phyloP scores from a whole-genome alignment of 2,113 vertebrate genomes.

The Cebidichthys violaceus region DNA sequence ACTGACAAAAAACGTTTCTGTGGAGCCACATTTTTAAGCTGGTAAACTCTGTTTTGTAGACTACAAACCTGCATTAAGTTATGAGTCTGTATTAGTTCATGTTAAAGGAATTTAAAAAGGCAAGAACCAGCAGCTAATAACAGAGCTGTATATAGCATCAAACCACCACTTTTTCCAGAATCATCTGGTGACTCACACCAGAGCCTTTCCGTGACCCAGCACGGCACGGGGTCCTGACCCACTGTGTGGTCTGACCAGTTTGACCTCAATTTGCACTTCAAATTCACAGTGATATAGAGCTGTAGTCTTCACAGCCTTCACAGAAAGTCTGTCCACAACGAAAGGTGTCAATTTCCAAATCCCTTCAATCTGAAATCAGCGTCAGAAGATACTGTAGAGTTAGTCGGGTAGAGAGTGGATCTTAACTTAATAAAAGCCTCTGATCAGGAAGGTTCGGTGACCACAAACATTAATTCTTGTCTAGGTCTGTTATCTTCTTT shows the following conservation, averaged over 20 bases:
- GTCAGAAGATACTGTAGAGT: not conserved
- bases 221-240: constrained; percentile 27
- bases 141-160: not conserved
- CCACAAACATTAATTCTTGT: not conserved
- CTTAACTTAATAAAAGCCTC: not conserved
- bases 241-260: constrained; percentile 31
- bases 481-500: not conserved
- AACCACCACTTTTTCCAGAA: not conserved
- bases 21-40: constrained; percentile 21
- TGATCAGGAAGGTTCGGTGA: not conserved
- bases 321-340: constrained; percentile 9
- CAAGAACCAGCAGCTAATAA: not conserved
- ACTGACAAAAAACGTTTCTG: constrained; percentile 22
- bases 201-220: constrained; percentile 49
- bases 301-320: not conserved
- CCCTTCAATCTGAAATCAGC: not conserved
- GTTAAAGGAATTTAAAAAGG: constrained; percentile 25
- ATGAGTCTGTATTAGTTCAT: constrained; percentile 45
- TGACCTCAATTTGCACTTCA: constrained; percentile 63
- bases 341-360: not conserved
- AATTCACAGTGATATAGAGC: constrained; percentile 5
- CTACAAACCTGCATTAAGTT: constrained; percentile 13
- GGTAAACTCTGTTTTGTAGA: constrained; percentile 1
- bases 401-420: not conserved
- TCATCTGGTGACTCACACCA: not conserved